Base-by-base conservation (phyloP, 2,797 vertebrate genomes). In the Lophotriccus pileatus region DNA sequence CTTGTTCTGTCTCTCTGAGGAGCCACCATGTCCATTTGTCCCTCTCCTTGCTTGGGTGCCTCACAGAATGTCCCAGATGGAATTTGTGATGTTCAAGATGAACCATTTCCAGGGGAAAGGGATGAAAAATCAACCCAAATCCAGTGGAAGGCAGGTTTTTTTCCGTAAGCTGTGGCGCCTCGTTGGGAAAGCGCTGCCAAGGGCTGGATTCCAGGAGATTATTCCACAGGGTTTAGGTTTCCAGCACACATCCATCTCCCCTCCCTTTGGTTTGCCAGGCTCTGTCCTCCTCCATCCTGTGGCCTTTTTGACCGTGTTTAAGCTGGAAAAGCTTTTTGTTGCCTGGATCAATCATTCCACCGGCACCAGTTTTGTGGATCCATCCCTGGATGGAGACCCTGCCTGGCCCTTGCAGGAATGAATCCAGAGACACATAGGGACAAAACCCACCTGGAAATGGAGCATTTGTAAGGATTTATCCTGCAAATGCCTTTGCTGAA, bases 391-490 rank as follows among this genome's bases (percentile, higher is more conserved):
- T 9, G 43, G 41, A 21, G 44, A 9, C n/a, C 24, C 39, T n/a
- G 55, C 12, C 25, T 3, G 6, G 21, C 17, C 47, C 53, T 21
- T 49, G 47, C 47, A 49, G 47, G 41, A 56, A 6, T 21, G 39
- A 15, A 8, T 8, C 41, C 73, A 23, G 62, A 62, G 50, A 63
- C 13, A 9, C 12, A 0, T 34, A 6, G 64, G 56, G 30, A 39
- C 43, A 24, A 30, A 62, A 15, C 8, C 0, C 59, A 5, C 0
- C 0, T 30, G 5, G 10, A 25, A 5, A 39, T 3, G 3, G 16
- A 27, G 28, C 0, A 1, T 44, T 44, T 34, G 49, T 9, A 23
- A 12, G 39, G 41, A 21, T 67, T n/a, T 34, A 2, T 21, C 47
- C 47, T 49, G 47, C 47, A 49, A 49, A 49, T 49, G 47, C 47